These are phyloP conservation scores for Eupeodes luniger DNA, from an alignment of 2,888 invertebrate genomes.

Conservation along the genomic window DNA sequence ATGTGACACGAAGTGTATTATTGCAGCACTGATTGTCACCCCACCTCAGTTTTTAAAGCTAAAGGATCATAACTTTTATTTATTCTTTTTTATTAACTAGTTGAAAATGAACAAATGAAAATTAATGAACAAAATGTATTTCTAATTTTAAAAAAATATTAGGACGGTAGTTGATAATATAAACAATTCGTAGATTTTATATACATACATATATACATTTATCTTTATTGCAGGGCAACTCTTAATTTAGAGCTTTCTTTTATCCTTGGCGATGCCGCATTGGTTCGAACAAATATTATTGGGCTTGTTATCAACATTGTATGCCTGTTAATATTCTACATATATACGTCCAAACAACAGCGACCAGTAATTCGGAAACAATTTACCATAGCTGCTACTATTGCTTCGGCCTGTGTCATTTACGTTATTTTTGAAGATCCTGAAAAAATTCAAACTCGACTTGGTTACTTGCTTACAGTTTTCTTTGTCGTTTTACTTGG, in stretches of 20 bases:
- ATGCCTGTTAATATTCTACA: slow-evolving; percentile 89
- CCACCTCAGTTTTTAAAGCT: too few species aligned
- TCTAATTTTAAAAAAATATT: too few species aligned
- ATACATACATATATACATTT: not conserved
- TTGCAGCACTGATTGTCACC: too few species aligned
- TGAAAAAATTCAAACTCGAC: slow-evolving; percentile 87
- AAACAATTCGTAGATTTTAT: not conserved
- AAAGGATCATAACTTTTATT: too few species aligned
- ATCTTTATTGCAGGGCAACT: slow-evolving; percentile 86
- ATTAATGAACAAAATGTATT: too few species aligned
- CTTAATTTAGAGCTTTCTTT: slow-evolving; percentile 91
- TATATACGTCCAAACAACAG: slow-evolving; percentile 86
- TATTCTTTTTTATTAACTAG: too few species aligned
- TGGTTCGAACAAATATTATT: slow-evolving; percentile 91
- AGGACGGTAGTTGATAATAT: too few species aligned
- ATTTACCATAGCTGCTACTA: slow-evolving; percentile 85
- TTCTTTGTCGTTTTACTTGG: slow-evolving; percentile 87
- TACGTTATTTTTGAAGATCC: slow-evolving; percentile 89
- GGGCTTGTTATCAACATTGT: slow-evolving; percentile 89
- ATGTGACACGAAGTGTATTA: too few species aligned
- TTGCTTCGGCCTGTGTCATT: slow-evolving; percentile 87
- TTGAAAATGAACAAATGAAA: too few species aligned
- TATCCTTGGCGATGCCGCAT: slow-evolving; percentile 89
- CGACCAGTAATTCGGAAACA: slow-evolving; percentile 86
- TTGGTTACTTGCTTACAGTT: slow-evolving; percentile 88